phyloP scores from a whole-genome alignment of 2,113 vertebrate genomes.

The Leptobrachium ailaonicum region DNA sequence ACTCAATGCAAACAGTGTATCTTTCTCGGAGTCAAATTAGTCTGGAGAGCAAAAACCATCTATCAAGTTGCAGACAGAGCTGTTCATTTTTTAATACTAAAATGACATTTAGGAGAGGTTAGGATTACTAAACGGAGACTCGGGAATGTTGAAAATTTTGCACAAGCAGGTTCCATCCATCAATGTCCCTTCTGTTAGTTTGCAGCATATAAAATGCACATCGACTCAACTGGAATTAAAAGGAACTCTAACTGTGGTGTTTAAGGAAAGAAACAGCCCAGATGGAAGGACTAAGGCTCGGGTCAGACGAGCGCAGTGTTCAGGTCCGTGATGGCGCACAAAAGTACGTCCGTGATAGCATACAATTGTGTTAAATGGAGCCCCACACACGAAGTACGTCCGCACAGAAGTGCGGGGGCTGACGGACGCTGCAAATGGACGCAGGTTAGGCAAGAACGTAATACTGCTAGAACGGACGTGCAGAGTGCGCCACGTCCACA shows the following conservation, averaged over 20 bases:
- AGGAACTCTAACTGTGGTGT: constrained; percentile 32
- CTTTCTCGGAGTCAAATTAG: constrained; percentile 39
- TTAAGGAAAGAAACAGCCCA: constrained; percentile 9
- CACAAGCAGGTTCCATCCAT: constrained; percentile 33
- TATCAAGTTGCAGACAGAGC: constrained; percentile 42
- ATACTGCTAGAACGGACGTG: no score
- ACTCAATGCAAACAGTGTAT: constrained; percentile 41
- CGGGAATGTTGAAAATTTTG: constrained; percentile 36
- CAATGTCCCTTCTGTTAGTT: constrained; percentile 40
- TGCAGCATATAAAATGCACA: constrained; percentile 27
- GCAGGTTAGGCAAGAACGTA: no score
- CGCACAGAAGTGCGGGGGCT: no score
- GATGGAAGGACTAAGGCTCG: background rate
- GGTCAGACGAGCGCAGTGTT: no score
- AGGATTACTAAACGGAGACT: constrained; percentile 44
- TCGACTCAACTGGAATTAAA: constrained; percentile 36
- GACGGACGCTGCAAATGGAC: no score
- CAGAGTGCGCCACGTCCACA: no score
- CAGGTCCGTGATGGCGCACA: no score
- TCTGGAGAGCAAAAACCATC: constrained; percentile 39
- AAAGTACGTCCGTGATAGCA: no score
- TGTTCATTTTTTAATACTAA: constrained; percentile 41
- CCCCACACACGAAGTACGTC: no score
- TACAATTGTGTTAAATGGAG: no score
- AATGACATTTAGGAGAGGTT: constrained; percentile 41